Conservation (phyloP, 1,140 invertebrate species). For the Neoseiulus cucumeris region DNA sequence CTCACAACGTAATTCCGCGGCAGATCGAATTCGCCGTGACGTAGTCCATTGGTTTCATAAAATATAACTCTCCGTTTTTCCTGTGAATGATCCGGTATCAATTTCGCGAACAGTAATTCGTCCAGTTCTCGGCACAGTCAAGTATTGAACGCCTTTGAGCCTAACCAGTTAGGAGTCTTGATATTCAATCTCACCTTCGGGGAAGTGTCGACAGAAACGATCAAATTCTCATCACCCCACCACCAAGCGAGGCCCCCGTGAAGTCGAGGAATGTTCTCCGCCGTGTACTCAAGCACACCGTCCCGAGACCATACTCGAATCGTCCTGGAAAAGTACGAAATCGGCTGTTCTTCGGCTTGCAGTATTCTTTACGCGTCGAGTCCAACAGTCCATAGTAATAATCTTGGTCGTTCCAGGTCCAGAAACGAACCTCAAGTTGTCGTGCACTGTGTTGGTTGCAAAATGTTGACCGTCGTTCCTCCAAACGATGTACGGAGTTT, state of each 20-base stretch:
- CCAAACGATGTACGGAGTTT: conserved; percentile 47
- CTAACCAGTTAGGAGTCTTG: not conserved
- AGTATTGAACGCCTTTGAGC: not conserved
- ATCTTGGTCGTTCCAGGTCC: no score
- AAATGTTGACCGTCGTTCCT: conserved; percentile 59
- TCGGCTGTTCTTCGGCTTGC: no score
- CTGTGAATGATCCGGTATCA: not conserved
- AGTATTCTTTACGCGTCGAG: no score
- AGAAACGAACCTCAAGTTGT: not conserved
- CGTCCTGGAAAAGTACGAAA: conserved; percentile 26
- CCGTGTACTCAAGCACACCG: conserved; percentile 45
- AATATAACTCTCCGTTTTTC: conserved; percentile 38
- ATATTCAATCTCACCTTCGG: not conserved
- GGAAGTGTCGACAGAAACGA: conserved; percentile 12
- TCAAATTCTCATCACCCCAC: conserved; percentile 20
- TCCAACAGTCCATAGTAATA: no score
- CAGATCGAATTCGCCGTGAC: conserved; percentile 57
- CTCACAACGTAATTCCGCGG: conserved; percentile 29
- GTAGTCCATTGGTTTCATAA: conserved; percentile 79
- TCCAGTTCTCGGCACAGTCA: no score
- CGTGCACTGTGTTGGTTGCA: conserved; percentile 44
- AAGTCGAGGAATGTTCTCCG: conserved; percentile 45
- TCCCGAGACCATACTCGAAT: conserved; percentile 54
- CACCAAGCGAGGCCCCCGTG: conserved; percentile 49
- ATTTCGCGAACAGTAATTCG: no score